These are phyloP conservation scores for Ciconia maguari DNA, from an alignment of 2,113 vertebrate species.

Conservation along the genomic window DNA sequence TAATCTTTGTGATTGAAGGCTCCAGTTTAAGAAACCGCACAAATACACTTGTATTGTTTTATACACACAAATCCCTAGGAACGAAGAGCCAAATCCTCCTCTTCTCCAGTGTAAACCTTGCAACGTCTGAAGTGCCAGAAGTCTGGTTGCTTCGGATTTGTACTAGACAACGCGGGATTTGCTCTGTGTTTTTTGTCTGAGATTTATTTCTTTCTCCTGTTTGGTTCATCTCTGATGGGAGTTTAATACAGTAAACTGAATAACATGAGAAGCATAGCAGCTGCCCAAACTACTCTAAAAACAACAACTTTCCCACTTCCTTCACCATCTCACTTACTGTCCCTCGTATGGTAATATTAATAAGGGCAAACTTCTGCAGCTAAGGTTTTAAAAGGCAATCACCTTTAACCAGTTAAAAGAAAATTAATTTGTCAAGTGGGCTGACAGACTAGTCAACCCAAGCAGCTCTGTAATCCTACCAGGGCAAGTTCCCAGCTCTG, in stretches of 20 bases:
- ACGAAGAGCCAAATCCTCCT: neutral
- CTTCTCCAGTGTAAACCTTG: neutral
- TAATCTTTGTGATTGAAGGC: neutral
- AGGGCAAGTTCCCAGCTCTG: neutral
- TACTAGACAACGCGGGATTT: neutral
- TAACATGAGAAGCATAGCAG: neutral
- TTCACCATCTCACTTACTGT: neutral
- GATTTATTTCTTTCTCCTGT: neutral
- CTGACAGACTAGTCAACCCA: neutral
- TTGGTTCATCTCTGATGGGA: neutral
- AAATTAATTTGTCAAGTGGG: constrained; percentile 9
- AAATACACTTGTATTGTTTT: neutral
- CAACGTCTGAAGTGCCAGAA: neutral
- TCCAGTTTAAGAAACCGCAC: neutral
- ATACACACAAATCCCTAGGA: neutral
- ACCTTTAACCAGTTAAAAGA: neutral
- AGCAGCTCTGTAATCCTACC: neutral
- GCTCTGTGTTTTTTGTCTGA: neutral
- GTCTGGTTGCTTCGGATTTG: neutral
- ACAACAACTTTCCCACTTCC: neutral
- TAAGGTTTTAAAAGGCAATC: neutral
- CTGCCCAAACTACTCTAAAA: neutral
- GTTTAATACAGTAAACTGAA: neutral
- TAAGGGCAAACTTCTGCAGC: neutral
- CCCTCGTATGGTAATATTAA: neutral